These are phyloP conservation scores for Nowickia ferox DNA, from an alignment of 2,888 invertebrate species.

Conservation along the genomic window DNA sequence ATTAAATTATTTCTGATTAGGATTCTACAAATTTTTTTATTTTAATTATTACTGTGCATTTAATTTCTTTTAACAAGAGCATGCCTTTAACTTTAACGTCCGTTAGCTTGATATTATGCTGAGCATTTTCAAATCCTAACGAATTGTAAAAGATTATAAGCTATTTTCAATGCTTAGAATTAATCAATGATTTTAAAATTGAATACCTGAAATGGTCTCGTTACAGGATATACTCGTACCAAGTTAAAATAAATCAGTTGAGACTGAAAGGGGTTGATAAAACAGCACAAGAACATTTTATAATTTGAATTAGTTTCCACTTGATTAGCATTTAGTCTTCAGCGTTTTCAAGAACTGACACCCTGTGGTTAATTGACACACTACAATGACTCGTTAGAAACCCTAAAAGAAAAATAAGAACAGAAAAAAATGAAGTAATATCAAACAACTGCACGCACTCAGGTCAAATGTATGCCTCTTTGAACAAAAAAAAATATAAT, in stretches of 20 bases:
- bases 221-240: background rate
- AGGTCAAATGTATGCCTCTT: conserved; percentile 24
- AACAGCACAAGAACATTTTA: background rate
- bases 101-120: background rate
- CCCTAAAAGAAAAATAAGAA: background rate
- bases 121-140: background rate
- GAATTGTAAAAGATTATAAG: no score
- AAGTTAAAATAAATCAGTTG: conserved; percentile 26
- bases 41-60: no score
- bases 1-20: no score
- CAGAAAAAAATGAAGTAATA: conserved; percentile 13
- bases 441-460: conserved; percentile 17
- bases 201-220: background rate
- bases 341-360: conserved; percentile 10
- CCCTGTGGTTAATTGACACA: conserved; percentile 51
- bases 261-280: conserved; percentile 2
- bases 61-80: no score
- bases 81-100: no score
- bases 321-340: conserved; percentile 30
- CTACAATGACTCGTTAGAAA: conserved; percentile 33
- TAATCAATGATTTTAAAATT: background rate
- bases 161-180: background rate
- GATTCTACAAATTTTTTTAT: no score
- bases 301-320: conserved; percentile 32
- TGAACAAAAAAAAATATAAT: background rate